These are phyloP conservation scores for Gymnoscelis rufifasciata DNA, from an alignment of 2,888 invertebrate species.

Conservation along the genomic window DNA sequence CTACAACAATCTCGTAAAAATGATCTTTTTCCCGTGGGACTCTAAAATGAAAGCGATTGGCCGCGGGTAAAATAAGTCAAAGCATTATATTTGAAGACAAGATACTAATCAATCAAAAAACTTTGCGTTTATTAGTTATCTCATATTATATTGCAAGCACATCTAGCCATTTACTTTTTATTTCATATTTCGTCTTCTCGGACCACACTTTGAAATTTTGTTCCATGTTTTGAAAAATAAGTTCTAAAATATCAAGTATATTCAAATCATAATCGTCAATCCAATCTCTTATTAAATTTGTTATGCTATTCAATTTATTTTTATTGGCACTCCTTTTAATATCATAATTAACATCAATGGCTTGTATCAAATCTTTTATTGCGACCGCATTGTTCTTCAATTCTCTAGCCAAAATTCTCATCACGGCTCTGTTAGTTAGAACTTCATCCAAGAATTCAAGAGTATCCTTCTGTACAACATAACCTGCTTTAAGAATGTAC, in stretches of 20 bases:
- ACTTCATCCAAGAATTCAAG: constrained; percentile 50
- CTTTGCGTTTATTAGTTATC: not conserved
- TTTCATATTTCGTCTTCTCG: constrained; percentile 33
- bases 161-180: constrained; percentile 40
- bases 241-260: constrained; percentile 26
- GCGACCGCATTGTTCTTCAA: constrained; percentile 33
- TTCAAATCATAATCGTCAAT: constrained; percentile 14
- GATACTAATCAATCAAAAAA: not conserved
- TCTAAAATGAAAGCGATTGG: too few relatives aligned
- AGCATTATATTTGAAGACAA: too few relatives aligned
- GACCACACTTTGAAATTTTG: constrained; percentile 45
- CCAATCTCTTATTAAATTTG: constrained; percentile 32
- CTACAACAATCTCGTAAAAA: too few relatives aligned
- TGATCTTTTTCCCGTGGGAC: too few relatives aligned
- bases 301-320: constrained; percentile 35
- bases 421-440: constrained; percentile 37
- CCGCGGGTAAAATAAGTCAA: too few relatives aligned
- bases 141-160: constrained; percentile 24
- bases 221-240: constrained; percentile 40
- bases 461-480: constrained; percentile 38
- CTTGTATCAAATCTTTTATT: constrained; percentile 34
- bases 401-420: constrained; percentile 28
- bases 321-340: constrained; percentile 33
- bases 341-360: constrained; percentile 41
- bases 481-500: constrained; percentile 30